These are phyloP conservation scores for Axea sp. DNA, from an alignment of 2,888 invertebrate genomes.

Conservation along the genomic window DNA sequence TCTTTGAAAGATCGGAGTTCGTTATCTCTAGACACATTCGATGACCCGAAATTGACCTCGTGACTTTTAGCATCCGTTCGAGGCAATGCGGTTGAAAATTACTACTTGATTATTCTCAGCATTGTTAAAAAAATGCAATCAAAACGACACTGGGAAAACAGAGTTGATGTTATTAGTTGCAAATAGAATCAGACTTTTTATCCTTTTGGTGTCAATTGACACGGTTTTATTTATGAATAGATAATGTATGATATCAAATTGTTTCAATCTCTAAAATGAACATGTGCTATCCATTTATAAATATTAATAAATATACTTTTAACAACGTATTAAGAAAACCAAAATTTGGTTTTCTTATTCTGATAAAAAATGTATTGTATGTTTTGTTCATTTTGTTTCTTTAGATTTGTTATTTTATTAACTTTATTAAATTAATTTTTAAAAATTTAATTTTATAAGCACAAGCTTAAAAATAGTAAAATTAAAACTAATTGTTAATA, in stretches of 20 bases:
- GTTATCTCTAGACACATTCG: conserved; percentile 51
- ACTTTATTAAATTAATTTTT: too few relatives aligned
- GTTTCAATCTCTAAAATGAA: too few relatives aligned
- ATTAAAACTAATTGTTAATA: too few relatives aligned
- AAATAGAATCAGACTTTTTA: conserved; percentile 12
- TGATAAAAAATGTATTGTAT: too few relatives aligned
- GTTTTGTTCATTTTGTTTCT: too few relatives aligned
- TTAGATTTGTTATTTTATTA: too few relatives aligned
- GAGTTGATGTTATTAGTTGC: conserved; percentile 18
- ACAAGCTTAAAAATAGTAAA: too few relatives aligned
- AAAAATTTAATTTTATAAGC: too few relatives aligned
- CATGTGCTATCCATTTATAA: too few relatives aligned
- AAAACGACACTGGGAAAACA: conserved; percentile 36
- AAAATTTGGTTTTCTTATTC: too few relatives aligned
- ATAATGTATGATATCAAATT: not conserved
- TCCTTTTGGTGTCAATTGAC: conserved; percentile 23
- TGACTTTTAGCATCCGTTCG: conserved; percentile 55
- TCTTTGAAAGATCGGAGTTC: conserved; percentile 31
- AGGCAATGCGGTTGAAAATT: conserved; percentile 47
- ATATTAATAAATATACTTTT: too few relatives aligned
- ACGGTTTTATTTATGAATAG: conserved; percentile 10
- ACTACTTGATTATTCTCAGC: conserved; percentile 56
- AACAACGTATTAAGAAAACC: too few relatives aligned
- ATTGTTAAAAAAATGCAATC: conserved; percentile 40
- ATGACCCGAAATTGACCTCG: conserved; percentile 58